Evolutionary conservation across 2,888 invertebrate genomes (phyloP), one percentile per base, ranked within the genome.

Genomic region (Endotricha flammealis): DNA sequence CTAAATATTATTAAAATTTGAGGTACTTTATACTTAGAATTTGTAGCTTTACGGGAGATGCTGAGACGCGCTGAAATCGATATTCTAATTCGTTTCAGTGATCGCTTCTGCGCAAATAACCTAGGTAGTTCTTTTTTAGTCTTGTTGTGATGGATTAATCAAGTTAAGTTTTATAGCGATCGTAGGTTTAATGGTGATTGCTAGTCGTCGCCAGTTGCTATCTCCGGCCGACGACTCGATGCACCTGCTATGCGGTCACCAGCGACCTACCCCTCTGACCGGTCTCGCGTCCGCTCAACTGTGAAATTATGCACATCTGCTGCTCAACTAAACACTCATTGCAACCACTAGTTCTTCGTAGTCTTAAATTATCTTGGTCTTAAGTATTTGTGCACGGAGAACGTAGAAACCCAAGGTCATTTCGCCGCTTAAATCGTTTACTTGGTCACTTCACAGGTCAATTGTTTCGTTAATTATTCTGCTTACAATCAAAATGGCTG

Each of bases 301-400:
- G 76, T 79, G 66, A 83, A 85, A 83, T 81, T 76, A 81, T 75
- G 65, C 66, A 65, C 79, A 80, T 77, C 77, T 79, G 76, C 64
- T 57, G 43, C 53, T 54, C 50, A 38, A 33, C 38, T 12, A 27
- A 13, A 28, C 9, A 10, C 7, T 20, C 20, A 20, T 20, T 20
- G n/a, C 3, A 20, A 20, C 46, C 24, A 38, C 46, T 27, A 38
- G 46, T 46, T 25, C 24, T 22, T 29, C 24, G 2, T 20, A 6
- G 2, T 20, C 6, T 6, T 6, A 16, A 16, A 16, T 16, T 20
- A 8, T 2, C 7, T 30, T 16, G 6, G 6, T 28, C 28, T 7
- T 3, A 29, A 30, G 17, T 36, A 27, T 34, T 29, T 33, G 38
- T 37, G 14, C 36, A 31, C 27, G 34, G 23, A 35, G 35, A 35